These are phyloP conservation scores for Calameuta filiformis DNA, from an alignment of 2,888 invertebrate species.

Conservation along the genomic window DNA sequence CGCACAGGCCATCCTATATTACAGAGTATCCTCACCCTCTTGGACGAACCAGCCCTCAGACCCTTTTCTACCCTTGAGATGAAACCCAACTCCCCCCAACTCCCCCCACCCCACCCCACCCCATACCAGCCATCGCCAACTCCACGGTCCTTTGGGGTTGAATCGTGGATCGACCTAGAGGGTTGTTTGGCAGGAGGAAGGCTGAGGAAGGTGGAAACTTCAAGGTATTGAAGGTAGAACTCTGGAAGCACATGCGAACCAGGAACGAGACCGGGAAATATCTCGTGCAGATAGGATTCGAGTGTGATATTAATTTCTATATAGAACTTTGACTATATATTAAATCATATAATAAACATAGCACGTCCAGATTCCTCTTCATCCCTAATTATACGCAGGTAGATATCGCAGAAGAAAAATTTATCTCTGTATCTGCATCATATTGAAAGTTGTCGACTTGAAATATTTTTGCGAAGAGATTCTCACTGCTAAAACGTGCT, in stretches of 20 bases:
- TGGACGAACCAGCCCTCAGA: constrained; percentile 11
- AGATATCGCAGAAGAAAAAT: not conserved
- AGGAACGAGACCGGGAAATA: constrained; percentile 56
- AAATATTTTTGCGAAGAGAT: not conserved
- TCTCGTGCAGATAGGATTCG: constrained; percentile 36
- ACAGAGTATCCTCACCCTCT: constrained; percentile 53
- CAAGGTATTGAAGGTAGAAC: constrained; percentile 14
- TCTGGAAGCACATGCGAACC: constrained; percentile 55
- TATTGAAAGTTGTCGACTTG: not conserved
- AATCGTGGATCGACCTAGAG: constrained; percentile 35
- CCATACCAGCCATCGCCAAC: constrained; percentile 40
- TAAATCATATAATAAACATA: too few species aligned
- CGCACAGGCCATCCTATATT: constrained; percentile 61
- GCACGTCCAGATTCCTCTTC: too few species aligned
- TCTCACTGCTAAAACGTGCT: not conserved
- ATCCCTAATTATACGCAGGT: too few species aligned
- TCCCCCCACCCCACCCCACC: constrained; percentile 23
- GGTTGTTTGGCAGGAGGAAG: constrained; percentile 17
- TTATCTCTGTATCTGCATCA: not conserved
- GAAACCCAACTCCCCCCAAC: constrained; percentile 60
- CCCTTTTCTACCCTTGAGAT: constrained; percentile 55
- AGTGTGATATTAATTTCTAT: constrained; percentile 58
- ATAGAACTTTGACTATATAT: not conserved
- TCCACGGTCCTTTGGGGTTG: constrained; percentile 56
- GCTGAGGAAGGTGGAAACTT: not conserved